A percentile compares a stretch with the other conserved stretches of the same genome.
These are phyloP conservation scores for Amphipoea oculea DNA, from an alignment of 2,888 invertebrate species.

Conservation along the genomic window DNA sequence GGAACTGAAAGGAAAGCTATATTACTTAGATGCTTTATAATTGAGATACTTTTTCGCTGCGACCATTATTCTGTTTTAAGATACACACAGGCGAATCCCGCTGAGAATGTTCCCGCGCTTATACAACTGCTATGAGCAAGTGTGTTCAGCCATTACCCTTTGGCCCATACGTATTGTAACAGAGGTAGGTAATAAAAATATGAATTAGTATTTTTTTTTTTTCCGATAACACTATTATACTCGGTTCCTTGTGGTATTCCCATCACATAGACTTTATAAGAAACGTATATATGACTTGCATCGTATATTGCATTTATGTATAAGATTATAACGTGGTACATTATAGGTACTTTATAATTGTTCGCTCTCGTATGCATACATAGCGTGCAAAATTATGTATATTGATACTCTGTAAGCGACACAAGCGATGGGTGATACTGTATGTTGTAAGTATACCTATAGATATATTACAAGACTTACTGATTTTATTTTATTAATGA, in stretches of 20 bases:
- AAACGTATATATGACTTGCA: slow-evolving; percentile 56
- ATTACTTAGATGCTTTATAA: slow-evolving; percentile 1
- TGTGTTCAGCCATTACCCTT: neutral
- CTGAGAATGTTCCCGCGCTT: neutral
- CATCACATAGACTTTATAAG: slow-evolving; percentile 56
- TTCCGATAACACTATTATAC: neutral
- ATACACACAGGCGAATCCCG: neutral
- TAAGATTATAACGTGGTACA: slow-evolving; percentile 53
- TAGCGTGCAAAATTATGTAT: slow-evolving; percentile 36
- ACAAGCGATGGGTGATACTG: slow-evolving; percentile 50
- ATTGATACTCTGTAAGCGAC: slow-evolving; percentile 45
- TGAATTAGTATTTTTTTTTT: neutral
- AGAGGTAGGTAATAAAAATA: neutral
- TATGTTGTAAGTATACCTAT: slow-evolving; percentile 30
- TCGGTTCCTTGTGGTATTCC: slow-evolving; percentile 57
- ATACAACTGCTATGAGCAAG: neutral
- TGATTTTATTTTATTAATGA: slow-evolving; percentile 19
- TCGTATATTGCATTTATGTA: slow-evolving; percentile 62
- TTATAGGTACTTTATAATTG: slow-evolving; percentile 42
- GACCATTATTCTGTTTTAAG: neutral
- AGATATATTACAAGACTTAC: neutral
- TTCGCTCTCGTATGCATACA: slow-evolving; percentile 28
- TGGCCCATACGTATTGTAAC: neutral
- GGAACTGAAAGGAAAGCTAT: slow-evolving; percentile 4
- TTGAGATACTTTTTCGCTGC: neutral